These are phyloP conservation scores for Merodon equestris DNA, from an alignment of 2,888 invertebrate genomes.

Conservation along the genomic window DNA sequence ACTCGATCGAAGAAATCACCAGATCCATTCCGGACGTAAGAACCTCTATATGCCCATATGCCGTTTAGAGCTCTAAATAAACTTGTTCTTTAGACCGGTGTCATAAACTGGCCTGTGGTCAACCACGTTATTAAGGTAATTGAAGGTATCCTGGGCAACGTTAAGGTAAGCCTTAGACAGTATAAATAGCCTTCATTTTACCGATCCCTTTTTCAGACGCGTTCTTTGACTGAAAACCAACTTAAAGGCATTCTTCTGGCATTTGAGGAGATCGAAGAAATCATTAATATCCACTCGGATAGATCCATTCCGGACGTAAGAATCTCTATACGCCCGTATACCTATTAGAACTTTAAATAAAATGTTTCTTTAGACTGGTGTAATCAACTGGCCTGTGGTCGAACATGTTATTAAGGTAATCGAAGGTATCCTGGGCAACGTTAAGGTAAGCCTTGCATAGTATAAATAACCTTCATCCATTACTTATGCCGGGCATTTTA, in stretches of 20 bases:
- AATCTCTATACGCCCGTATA: neutral
- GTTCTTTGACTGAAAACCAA: conserved; percentile 1
- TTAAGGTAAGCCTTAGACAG: no score
- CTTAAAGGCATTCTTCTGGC: conserved; percentile 4
- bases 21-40: neutral
- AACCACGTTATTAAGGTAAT: neutral
- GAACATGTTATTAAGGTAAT: neutral
- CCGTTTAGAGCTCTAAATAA: neutral
- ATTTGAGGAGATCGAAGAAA: conserved; percentile 22
- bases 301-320: neutral
- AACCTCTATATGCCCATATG: neutral
- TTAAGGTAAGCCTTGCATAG: no score
- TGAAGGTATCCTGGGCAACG: neutral
- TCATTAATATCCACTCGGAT: conserved; percentile 2
- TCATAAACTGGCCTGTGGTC: conserved; percentile 19
- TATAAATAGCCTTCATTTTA: neutral
- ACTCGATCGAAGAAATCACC: conserved; percentile 28
- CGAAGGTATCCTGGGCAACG: neutral
- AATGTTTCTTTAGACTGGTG: conserved; percentile 13
- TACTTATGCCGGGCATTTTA: no score
- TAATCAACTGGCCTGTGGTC: conserved; percentile 20
- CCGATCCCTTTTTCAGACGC: no score
- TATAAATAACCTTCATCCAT: neutral
- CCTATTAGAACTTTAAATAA: neutral
- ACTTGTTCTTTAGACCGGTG: conserved; percentile 10